A percentile compares a stretch with the other conserved stretches of the same genome.
Conservation (phyloP, 2,113 vertebrate genomes). For the Prionailurus viverrinus region DNA sequence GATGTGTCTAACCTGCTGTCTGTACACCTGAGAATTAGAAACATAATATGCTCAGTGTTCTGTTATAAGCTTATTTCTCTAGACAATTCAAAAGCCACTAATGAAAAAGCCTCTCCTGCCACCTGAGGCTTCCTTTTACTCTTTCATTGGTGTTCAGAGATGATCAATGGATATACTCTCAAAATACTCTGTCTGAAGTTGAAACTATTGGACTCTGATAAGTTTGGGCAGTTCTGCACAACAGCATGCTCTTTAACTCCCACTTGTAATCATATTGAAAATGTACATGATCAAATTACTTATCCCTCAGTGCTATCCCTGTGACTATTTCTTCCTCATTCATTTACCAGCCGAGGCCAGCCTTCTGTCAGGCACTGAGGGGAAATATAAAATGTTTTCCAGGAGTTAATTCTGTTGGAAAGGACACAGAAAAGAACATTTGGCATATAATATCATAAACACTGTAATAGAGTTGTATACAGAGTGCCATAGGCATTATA, state of each 20-base stretch:
- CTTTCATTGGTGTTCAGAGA: background rate
- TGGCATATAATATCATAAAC: background rate
- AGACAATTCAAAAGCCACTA: background rate
- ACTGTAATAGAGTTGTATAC: background rate
- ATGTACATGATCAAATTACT: background rate
- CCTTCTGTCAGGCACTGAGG: background rate
- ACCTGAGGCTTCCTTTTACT: slow-evolving; percentile 38
- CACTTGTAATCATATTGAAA: slow-evolving; percentile 31
- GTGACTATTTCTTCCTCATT: background rate
- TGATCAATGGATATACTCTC: slow-evolving; percentile 57
- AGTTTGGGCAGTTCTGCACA: background rate
- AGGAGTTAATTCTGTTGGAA: background rate
- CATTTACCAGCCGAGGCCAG: background rate
- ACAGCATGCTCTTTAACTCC: slow-evolving; percentile 5
- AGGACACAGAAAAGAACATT: background rate
- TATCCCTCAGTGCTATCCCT: background rate
- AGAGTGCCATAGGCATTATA: background rate
- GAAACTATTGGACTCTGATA: background rate
- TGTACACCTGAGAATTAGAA: background rate
- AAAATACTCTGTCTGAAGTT: background rate
- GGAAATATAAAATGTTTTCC: background rate
- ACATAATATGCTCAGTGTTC: slow-evolving; percentile 28
- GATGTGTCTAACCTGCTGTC: slow-evolving; percentile 31
- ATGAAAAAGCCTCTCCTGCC: background rate
- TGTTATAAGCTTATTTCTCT: slow-evolving; percentile 54